phyloP scores from a whole-genome alignment of 1,140 invertebrate species.

The Branchinecta lynchi region DNA sequence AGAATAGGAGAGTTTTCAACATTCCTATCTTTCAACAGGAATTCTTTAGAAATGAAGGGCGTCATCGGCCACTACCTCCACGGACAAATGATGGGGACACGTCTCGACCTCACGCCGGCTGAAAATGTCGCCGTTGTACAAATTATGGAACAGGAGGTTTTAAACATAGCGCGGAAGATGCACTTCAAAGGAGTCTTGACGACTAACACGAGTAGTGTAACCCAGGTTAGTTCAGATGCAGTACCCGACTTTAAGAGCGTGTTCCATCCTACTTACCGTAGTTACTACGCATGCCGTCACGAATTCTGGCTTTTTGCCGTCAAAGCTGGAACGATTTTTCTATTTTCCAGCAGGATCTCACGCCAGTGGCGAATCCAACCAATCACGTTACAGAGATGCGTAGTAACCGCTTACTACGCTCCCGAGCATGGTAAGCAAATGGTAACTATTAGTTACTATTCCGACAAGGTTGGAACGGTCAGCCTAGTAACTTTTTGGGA shows the following conservation, averaged over 20 bases:
- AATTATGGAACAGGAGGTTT: conserved; percentile 54
- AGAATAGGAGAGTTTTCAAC: not conserved
- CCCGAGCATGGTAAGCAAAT: no score
- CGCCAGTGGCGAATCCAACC: no score
- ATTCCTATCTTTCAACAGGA: not conserved
- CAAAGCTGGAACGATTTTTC: no score
- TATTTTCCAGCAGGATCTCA: no score
- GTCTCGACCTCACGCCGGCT: conserved; percentile 35
- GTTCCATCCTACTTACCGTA: no score
- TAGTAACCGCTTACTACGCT: no score
- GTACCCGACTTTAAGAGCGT: conserved; percentile 58
- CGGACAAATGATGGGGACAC: conserved; percentile 45
- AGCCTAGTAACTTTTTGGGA: no score
- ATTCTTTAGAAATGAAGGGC: not conserved
- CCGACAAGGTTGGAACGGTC: no score
- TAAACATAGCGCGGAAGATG: conserved; percentile 43
- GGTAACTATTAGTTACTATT: no score
- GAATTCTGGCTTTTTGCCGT: no score
- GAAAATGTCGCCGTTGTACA: conserved; percentile 63
- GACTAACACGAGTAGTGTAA: conserved; percentile 66
- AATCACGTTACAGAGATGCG: no score
- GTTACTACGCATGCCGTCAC: no score
- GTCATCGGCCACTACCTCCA: conserved; percentile 27
- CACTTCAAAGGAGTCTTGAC: conserved; percentile 58
- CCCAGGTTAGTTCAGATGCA: conserved; percentile 60